phyloP scores from a whole-genome alignment of 1,140 invertebrate genomes.

The Drosophila yakuba region DNA sequence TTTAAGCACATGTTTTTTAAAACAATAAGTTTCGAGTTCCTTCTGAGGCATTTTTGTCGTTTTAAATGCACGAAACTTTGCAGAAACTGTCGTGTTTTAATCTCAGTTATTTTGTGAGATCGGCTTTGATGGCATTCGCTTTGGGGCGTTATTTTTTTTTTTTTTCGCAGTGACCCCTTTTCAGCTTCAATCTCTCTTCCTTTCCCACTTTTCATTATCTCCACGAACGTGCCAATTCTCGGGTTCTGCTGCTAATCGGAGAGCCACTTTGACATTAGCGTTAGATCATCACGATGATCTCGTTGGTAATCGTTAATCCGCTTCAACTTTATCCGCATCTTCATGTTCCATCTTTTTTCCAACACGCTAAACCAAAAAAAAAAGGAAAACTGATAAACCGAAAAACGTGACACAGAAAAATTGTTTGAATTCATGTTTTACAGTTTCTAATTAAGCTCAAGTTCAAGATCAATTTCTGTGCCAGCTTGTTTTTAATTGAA shows the following conservation, averaged over 20 bases:
- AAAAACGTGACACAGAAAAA: conserved; percentile 44
- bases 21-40: background rate
- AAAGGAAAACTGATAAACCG: conserved; percentile 26
- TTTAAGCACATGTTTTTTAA: background rate
- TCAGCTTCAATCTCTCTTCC: background rate
- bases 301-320: conserved; percentile 10
- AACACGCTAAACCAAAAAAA: conserved; percentile 9
- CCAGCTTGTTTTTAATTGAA: conserved; percentile 10
- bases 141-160: background rate
- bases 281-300: conserved; percentile 39
- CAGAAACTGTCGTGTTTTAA: background rate
- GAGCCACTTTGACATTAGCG: conserved; percentile 33
- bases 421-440: conserved; percentile 19
- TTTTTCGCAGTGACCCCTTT: conserved; percentile 17
- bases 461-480: conserved; percentile 41
- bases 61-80: conserved; percentile 7
- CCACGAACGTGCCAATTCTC: conserved; percentile 34
- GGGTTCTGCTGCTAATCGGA: conserved; percentile 32
- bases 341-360: conserved; percentile 13
- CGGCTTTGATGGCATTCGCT: conserved; percentile 1
- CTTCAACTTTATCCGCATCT: conserved; percentile 10
- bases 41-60: background rate
- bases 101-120: conserved; percentile 2
- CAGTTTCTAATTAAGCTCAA: conserved; percentile 36
- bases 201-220: background rate